Conservation (phyloP, 2,113 vertebrate species). For the Urocolius indicus region DNA sequence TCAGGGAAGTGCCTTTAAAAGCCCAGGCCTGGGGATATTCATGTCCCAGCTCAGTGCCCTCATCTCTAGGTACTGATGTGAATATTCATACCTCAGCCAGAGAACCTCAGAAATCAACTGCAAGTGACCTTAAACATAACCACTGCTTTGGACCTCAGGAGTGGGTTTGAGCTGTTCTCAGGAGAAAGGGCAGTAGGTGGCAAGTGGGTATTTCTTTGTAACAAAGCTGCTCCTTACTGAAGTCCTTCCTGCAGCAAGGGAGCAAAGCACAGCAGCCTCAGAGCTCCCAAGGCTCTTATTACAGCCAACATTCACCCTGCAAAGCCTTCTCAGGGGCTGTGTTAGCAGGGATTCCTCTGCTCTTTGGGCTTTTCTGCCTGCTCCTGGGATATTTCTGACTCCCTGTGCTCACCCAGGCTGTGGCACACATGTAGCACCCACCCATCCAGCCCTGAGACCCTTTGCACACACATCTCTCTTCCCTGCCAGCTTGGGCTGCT, state of each 20-base stretch:
- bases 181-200: background rate
- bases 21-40: background rate
- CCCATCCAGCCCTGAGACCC: background rate
- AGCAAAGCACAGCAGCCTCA: background rate
- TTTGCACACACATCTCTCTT: background rate
- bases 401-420: background rate
- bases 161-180: background rate
- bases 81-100: background rate
- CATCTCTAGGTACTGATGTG: background rate
- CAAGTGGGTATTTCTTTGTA: background rate
- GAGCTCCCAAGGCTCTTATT: background rate
- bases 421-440: background rate
- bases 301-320: background rate
- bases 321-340: no score
- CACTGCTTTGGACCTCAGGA: background rate
- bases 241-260: background rate
- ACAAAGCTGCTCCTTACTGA: background rate
- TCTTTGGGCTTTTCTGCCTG: background rate
- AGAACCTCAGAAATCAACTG: background rate
- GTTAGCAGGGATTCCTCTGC: background rate
- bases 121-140: slow-evolving; percentile 22
- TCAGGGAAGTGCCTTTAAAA: background rate
- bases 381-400: background rate
- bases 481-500: background rate
- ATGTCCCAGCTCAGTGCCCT: background rate